phyloP scores from a whole-genome alignment of 2,888 invertebrate genomes.

The Corbicula japonica region DNA sequence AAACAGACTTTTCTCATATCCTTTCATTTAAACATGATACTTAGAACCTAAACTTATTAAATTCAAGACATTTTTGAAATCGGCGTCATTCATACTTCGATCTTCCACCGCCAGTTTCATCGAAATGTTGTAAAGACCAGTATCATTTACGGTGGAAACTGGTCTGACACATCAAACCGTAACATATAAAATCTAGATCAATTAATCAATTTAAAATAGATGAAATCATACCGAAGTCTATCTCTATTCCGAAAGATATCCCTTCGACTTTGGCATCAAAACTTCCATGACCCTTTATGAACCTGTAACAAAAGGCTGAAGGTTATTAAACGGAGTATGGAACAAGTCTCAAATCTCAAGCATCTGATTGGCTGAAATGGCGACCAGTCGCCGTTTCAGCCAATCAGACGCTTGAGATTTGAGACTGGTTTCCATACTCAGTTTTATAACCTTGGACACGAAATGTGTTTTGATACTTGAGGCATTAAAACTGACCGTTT shows the following conservation, averaged over 20 bases:
- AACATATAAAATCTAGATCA: not conserved
- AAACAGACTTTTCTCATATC: too few relatives aligned
- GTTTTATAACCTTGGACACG: not conserved
- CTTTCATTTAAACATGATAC: too few relatives aligned
- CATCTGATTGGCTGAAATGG: not conserved
- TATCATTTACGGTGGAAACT: not conserved
- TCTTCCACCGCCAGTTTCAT: not conserved
- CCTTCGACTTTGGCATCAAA: constrained; percentile 59
- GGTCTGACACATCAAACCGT: not conserved
- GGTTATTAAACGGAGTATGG: not conserved
- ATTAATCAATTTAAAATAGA: not conserved
- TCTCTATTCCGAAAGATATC: constrained; percentile 54
- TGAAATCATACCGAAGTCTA: constrained; percentile 60
- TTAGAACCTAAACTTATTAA: too few relatives aligned
- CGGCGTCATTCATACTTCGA: not conserved
- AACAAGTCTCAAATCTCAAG: not conserved
- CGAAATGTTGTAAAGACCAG: not conserved
- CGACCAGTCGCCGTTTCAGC: not conserved
- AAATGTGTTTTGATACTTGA: not conserved
- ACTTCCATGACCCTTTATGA: constrained; percentile 51
- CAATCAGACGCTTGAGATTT: not conserved
- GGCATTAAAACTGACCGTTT: not conserved
- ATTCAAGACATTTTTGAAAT: too few relatives aligned
- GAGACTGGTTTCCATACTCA: not conserved
- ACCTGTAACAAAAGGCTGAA: not conserved